phyloP scores from a whole-genome alignment of 2,113 vertebrate genomes.

The Podilymbus podiceps region DNA sequence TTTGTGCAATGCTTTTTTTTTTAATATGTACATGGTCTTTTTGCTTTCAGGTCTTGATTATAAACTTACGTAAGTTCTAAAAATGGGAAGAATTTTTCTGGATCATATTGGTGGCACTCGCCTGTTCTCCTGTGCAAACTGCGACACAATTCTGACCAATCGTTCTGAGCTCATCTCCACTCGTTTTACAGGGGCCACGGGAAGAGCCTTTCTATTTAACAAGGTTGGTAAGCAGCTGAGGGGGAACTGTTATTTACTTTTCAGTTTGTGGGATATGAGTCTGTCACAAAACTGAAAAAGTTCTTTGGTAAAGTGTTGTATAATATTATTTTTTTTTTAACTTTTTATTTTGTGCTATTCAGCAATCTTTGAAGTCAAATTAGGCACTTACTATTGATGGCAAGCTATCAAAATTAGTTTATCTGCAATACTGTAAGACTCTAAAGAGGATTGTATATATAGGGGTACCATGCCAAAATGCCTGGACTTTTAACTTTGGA shows the following conservation, averaged over 20 bases:
- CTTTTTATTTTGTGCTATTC: background rate
- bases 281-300: background rate
- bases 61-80: conserved; percentile 14
- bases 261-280: background rate
- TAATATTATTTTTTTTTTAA: background rate
- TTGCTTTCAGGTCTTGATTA: conserved; percentile 62
- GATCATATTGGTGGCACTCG: conserved; percentile 98
- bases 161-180: conserved; percentile 97
- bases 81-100: conserved; percentile 96
- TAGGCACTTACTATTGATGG: background rate
- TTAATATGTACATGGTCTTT: background rate
- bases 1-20: background rate
- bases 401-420: background rate
- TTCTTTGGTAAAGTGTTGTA: background rate
- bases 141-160: conserved; percentile 96
- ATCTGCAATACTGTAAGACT: background rate
- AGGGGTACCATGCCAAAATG: background rate
- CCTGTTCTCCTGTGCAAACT: conserved; percentile 97
- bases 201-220: conserved; percentile 97
- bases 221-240: conserved; percentile 79
- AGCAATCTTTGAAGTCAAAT: background rate
- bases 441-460: background rate
- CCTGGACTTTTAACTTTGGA: background rate
- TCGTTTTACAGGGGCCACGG: conserved; percentile 95
- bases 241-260: background rate